Evolutionary conservation across 2,113 vertebrate species (phyloP), one percentile per base, ranked within the genome.

Genomic region (Eudyptes chrysolophus): DNA sequence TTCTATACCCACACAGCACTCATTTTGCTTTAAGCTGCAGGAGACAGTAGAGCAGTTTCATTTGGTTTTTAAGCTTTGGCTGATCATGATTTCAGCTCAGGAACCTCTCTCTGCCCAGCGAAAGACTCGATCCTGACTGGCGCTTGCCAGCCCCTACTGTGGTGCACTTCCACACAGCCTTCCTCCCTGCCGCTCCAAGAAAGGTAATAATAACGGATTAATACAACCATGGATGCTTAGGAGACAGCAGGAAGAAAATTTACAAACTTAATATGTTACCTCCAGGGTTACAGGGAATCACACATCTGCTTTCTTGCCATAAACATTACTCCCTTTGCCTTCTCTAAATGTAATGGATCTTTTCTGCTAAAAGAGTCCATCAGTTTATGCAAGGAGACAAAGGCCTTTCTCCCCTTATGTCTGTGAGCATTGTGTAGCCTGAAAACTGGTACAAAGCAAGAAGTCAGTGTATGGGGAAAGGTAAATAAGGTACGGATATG

Each of bases 101-200:
- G 52, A 79, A 22, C 32, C 66, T 68, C 57, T 72, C 66, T 68
- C 61, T 72, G 40, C 26, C 72, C 46, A 49, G 4, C 0, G 0
- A 38, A 65, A 57, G 58, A 40, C n/a, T 13, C 4, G 13, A 21
- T 42, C 42, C 60, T 2, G 1, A 11, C 9, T 0, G 0, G 29
- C 0, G 1, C 49, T 87, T 82, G 51, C 55, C 87, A 86, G 58
- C 52, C 36, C 44, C 36, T 48, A 32, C 54, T 89, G 89, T 87
- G 66, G 12, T 85, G 57, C 4, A 0, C 16, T 42, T 83, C 60
- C 42, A 27, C 0, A 1, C 65, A 71, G 42, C 17, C 48, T 90
- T 90, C 65, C 52, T 76, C 21, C 38, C 68, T 89, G 71, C 68
- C 3, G 6, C 69, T 85, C 74, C 49, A 61, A 48, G 29, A 60